These are phyloP conservation scores for Ophraella communa DNA, from an alignment of 2,888 invertebrate genomes.

Conservation along the genomic window DNA sequence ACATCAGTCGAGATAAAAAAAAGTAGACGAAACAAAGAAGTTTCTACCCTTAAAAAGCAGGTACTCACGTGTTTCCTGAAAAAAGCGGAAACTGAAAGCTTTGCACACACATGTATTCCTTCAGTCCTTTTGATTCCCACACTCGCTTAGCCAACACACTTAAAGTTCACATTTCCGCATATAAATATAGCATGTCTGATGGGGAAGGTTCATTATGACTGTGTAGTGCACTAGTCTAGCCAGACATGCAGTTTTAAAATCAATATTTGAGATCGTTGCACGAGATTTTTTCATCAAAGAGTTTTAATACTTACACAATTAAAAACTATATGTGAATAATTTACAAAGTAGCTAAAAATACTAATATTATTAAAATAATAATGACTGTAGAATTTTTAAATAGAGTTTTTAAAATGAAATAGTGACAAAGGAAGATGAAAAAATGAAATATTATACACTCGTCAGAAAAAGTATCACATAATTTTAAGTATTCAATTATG, in stretches of 20 bases:
- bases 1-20: background rate
- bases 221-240: conserved; percentile 12
- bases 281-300: too few species aligned
- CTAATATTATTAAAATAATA: too few species aligned
- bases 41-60: conserved; percentile 1
- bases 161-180: conserved; percentile 16
- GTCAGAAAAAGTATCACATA: too few species aligned
- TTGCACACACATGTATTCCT: conserved; percentile 1
- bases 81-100: conserved; percentile 8
- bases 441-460: too few species aligned
- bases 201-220: conserved; percentile 5
- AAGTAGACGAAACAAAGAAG: background rate
- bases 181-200: conserved; percentile 8
- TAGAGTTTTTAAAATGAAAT: too few species aligned
- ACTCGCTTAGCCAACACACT: conserved; percentile 7
- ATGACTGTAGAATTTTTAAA: too few species aligned
- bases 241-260: conserved; percentile 7
- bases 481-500: too few species aligned
- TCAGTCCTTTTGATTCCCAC: conserved; percentile 3
- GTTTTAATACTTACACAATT: too few species aligned
- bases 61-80: conserved; percentile 8
- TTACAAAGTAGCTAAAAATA: too few species aligned
- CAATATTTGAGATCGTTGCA: too few species aligned
- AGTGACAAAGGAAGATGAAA: too few species aligned
- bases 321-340: too few species aligned